phyloP scores from a whole-genome alignment of 2,797 vertebrate genomes.

The Chaenodraco wilsoni region DNA sequence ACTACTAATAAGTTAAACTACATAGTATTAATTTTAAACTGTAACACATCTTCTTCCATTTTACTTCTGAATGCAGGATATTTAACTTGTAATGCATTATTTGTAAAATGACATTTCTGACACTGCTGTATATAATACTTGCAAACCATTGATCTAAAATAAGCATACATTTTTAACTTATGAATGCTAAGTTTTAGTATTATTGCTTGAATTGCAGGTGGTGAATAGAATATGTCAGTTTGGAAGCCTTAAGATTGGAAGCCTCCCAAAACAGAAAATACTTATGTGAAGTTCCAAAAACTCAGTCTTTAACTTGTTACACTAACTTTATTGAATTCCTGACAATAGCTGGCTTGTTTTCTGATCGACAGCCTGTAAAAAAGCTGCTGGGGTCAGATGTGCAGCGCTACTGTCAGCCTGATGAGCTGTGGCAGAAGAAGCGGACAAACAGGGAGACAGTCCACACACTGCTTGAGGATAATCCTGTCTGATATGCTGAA shows the following conservation, averaged over 20 bases:
- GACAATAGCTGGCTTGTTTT: conserved; percentile 26
- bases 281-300: not conserved
- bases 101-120: not conserved
- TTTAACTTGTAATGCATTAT: not conserved
- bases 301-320: not conserved
- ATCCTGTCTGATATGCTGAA: conserved; percentile 71
- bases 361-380: conserved; percentile 35
- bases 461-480: conserved; percentile 69
- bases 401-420: conserved; percentile 57
- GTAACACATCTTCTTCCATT: not conserved
- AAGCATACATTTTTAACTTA: not conserved
- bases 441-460: conserved; percentile 58
- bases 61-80: not conserved
- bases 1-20: not conserved
- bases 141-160: not conserved
- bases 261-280: not conserved
- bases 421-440: conserved; percentile 64
- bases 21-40: not conserved
- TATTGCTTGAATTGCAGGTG: not conserved
- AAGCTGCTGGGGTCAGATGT: conserved; percentile 63
- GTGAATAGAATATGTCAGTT: not conserved
- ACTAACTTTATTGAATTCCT: not conserved
- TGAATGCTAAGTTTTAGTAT: not conserved
- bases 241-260: not conserved
- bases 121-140: not conserved